These are phyloP conservation scores for Nanger granti DNA, from an alignment of 2,113 vertebrate species.

Conservation along the genomic window DNA sequence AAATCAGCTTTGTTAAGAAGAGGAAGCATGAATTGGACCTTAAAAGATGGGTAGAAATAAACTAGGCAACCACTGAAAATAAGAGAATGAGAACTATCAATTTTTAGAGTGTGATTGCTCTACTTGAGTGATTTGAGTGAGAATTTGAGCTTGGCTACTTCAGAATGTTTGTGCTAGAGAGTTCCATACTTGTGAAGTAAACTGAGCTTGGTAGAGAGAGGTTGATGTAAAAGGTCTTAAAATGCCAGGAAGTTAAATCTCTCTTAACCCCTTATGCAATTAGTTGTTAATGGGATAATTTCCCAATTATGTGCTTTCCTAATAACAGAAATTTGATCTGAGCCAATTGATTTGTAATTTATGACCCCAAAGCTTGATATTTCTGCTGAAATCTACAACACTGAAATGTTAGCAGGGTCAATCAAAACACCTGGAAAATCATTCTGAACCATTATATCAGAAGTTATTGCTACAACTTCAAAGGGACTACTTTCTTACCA, in stretches of 20 bases:
- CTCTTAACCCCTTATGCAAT: not conserved
- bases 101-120: not conserved
- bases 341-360: not conserved
- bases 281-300: not conserved
- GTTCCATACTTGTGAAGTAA: not conserved
- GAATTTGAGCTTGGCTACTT: not conserved
- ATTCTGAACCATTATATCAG: not conserved
- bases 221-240: not conserved
- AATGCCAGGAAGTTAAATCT: not conserved
- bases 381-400: constrained; percentile 7
- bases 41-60: not conserved
- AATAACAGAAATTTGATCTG: not conserved
- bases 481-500: not conserved
- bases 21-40: not conserved
- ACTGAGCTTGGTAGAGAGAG: not conserved
- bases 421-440: not conserved
- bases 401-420: not conserved
- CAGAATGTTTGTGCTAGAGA: not conserved
- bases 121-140: not conserved
- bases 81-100: not conserved
- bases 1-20: not conserved
- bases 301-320: not conserved
- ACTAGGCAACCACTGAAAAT: not conserved
- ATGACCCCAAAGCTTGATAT: not conserved
- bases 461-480: not conserved